Evolutionary conservation across 2,113 vertebrate species (phyloP).

Genomic region (Euleptes europaea): DNA sequence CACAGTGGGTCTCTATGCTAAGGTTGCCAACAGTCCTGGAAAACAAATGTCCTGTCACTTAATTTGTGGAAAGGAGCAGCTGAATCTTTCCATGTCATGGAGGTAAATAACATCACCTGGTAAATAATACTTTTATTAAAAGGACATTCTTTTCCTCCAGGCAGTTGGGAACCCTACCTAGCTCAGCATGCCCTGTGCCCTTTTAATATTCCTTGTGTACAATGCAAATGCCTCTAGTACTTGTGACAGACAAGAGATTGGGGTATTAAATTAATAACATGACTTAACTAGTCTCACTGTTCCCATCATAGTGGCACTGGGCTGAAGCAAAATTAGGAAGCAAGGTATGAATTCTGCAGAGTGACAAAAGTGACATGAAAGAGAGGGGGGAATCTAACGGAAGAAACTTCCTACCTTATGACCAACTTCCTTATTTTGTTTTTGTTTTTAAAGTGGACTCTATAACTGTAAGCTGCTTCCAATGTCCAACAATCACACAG

Average conservation of each 20-base stretch:
- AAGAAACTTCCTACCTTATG: constrained; percentile 57
- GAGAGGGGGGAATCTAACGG: background rate
- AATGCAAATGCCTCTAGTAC: background rate
- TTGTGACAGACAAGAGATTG: no score
- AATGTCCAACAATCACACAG: constrained; percentile 66
- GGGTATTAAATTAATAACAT: no score
- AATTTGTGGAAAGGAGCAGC: no score
- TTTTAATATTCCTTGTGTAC: background rate
- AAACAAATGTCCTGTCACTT: no score
- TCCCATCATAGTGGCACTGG: background rate
- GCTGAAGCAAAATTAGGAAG: background rate
- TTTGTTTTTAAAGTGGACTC: constrained; percentile 22
- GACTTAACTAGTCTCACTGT: no score
- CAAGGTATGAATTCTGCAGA: background rate
- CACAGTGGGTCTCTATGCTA: no score
- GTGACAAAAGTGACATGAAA: constrained; percentile 20
- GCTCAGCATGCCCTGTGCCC: background rate
- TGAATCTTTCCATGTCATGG: no score
- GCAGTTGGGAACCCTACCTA: no score
- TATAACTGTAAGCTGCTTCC: constrained; percentile 50
- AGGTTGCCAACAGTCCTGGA: no score
- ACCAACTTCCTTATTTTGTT: constrained; percentile 57
- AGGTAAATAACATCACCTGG: no score
- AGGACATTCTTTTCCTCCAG: no score
- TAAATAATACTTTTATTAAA: no score